Base-by-base conservation (phyloP, 23 tunicate species). In the Ciona savignyi region DNA sequence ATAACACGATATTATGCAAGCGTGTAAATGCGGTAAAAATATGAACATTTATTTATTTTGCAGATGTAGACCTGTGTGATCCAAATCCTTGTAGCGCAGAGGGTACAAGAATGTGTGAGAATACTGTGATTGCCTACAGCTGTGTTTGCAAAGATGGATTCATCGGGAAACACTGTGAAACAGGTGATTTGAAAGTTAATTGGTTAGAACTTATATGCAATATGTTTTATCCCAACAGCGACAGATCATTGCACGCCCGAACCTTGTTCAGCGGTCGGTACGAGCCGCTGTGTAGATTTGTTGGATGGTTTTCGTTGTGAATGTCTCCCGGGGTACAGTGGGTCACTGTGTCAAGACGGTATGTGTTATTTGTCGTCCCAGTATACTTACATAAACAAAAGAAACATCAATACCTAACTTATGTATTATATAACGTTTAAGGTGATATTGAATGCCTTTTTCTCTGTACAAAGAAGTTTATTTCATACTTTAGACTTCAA, bases 291-390 rank as follows among this genome's bases (percentile, higher is more conserved):
- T 51, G 33, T 72, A 31, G 35, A 35, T 42, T 51, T 25, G 32
- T 33, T 32, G 25, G 65, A 42, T 42, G 56, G 56, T 42, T 42
- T 42, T 42, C 56, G 56, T 42, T 77, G 81, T 35, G 81, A 64
- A 29, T 77, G 81, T 29, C 34, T 61, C 63, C 63, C 72, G 1
- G 81, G 81, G 21, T 77, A 30, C 25, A 60, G 26, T 28, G 81
- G 81, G n/a, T n/a, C 35, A 23, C 62, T 65, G 2, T 77, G 81
- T 29, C 31, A 77, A 34, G 49, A 32, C 30, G 49, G 81, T 42
- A 42, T 42, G 15, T 42, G 15, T 42, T 9, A 9, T 42, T 42
- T 42, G 56, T n/a, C n/a, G n/a, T n/a, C n/a, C n/a, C n/a, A n/a
- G n/a, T n/a, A n/a, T n/a, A n/a, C n/a, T n/a, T n/a, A n/a, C n/a